phyloP scores from a whole-genome alignment of 2,888 invertebrate genomes.

The Julus scanicus region DNA sequence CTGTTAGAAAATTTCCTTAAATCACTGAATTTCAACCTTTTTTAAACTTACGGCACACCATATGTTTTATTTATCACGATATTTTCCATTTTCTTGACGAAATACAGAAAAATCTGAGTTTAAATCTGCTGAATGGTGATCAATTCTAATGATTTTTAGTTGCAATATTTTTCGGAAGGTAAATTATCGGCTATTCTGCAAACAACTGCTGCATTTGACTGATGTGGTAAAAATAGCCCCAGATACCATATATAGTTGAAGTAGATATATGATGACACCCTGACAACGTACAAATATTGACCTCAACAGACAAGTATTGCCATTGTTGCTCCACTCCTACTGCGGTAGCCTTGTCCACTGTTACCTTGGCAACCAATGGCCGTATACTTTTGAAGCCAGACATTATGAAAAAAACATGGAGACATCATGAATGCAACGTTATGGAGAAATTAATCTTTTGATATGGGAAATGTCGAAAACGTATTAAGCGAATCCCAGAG shows the following conservation, averaged over 20 bases:
- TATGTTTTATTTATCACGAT: too few relatives aligned
- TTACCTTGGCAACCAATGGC: background rate
- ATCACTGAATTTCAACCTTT: too few relatives aligned
- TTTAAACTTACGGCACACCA: too few relatives aligned
- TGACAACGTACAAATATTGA: background rate
- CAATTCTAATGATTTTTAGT: too few relatives aligned
- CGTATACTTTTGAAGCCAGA: background rate
- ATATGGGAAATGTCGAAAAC: background rate
- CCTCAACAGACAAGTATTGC: background rate
- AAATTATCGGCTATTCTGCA: too few relatives aligned
- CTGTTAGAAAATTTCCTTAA: too few relatives aligned
- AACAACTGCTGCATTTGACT: too few relatives aligned
- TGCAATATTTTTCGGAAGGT: too few relatives aligned
- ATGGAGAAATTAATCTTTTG: constrained; percentile 12
- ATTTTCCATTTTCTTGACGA: too few relatives aligned
- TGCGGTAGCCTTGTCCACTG: background rate
- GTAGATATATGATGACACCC: background rate
- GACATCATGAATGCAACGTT: background rate
- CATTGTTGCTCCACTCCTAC: background rate
- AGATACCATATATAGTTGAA: background rate
- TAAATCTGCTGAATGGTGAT: too few relatives aligned
- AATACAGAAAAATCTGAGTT: too few relatives aligned
- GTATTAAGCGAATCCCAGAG: background rate
- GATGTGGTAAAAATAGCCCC: too few relatives aligned
- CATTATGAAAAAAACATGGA: background rate